Conservation (phyloP, 2,888 invertebrate species). For the Idaea aversata region DNA sequence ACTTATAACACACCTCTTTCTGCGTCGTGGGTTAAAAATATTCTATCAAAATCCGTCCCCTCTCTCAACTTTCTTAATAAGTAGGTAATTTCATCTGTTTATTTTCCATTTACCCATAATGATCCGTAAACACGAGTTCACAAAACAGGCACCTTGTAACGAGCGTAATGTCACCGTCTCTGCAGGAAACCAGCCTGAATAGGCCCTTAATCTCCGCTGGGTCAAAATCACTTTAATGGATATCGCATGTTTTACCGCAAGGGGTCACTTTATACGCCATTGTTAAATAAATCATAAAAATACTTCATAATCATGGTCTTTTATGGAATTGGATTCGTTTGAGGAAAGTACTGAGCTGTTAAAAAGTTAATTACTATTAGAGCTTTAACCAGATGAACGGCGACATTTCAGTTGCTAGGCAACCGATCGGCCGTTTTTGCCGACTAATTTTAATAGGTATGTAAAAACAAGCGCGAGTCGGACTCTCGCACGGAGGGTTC, state of each 20-base stretch:
- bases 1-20: too few species aligned
- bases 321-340: background rate
- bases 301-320: background rate
- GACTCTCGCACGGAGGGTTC: too few species aligned
- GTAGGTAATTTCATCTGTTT: background rate
- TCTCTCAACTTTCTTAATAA: background rate
- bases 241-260: constrained; percentile 1
- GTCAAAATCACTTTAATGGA: constrained; percentile 1
- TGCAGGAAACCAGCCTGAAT: background rate
- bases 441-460: too few species aligned
- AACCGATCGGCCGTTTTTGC: too few species aligned
- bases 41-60: background rate
- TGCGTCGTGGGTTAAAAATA: background rate
- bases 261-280: background rate
- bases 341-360: background rate
- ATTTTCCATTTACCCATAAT: background rate
- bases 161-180: background rate
- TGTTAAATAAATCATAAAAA: constrained; percentile 1
- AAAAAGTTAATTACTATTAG: background rate
- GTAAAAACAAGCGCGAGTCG: too few species aligned
- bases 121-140: background rate
- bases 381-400: background rate
- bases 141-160: background rate
- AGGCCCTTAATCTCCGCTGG: background rate
- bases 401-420: too few species aligned